Conservation (phyloP, 2,797 vertebrate genomes). For the Pseudochirops cupreus region DNA sequence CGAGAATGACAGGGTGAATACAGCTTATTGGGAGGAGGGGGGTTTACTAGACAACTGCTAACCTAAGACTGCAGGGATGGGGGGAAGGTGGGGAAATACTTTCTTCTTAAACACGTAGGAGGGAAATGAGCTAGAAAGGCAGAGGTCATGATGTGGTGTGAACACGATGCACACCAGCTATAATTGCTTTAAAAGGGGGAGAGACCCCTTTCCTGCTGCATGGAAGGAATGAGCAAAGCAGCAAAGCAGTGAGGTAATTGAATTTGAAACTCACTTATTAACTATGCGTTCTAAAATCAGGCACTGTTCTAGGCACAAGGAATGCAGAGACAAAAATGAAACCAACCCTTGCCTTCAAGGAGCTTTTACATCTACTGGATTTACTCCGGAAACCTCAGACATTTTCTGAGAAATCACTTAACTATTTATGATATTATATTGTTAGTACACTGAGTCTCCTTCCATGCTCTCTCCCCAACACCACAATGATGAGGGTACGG, state of each 20-base stretch:
- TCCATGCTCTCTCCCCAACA: neutral
- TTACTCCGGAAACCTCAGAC: neutral
- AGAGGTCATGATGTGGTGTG: neutral
- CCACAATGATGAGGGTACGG: neutral
- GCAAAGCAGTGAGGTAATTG: neutral
- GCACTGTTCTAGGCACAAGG: neutral
- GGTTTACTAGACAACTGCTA: neutral
- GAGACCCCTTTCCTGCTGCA: neutral
- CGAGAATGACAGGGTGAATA: neutral
- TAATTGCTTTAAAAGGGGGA: neutral
- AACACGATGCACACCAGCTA: neutral
- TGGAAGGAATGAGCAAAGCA: neutral
- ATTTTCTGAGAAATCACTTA: neutral
- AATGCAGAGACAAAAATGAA: neutral
- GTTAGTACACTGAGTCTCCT: neutral
- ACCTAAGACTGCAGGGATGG: neutral
- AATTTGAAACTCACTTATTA: neutral
- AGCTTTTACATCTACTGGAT: neutral
- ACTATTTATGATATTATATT: neutral
- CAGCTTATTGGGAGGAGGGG: neutral
- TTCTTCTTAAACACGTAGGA: neutral
- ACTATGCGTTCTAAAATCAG: neutral
- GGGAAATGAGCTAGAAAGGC: neutral
- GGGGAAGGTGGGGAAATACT: neutral
- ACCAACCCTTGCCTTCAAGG: neutral